Conservation (phyloP, 2,797 vertebrate genomes). For the Helicolenus hilgendorfi region DNA sequence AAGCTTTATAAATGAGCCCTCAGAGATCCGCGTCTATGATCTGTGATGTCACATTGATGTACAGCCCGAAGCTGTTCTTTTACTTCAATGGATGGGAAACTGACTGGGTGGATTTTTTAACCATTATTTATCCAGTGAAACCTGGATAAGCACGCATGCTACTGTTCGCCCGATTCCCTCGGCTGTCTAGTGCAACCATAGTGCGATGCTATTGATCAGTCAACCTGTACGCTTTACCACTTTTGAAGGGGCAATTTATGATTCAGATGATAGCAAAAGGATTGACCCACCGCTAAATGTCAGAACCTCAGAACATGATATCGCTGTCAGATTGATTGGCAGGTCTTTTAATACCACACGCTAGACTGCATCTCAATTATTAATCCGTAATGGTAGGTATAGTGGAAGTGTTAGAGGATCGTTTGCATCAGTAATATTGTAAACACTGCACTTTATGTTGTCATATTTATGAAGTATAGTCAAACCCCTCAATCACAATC, state of each 20-base stretch:
- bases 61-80: constrained; percentile 83
- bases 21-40: constrained; percentile 79
- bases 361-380: constrained; percentile 21
- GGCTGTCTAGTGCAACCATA: constrained; percentile 9
- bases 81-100: constrained; percentile 80
- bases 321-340: constrained; percentile 23
- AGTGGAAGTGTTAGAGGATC: neutral
- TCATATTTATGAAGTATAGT: neutral
- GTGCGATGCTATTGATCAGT: constrained; percentile 38
- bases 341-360: neutral
- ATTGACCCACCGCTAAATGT: constrained; percentile 37
- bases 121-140: constrained; percentile 74
- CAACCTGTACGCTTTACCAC: constrained; percentile 6
- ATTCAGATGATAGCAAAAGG: constrained; percentile 27
- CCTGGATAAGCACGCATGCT: constrained; percentile 37
- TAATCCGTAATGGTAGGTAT: neutral
- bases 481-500: neutral
- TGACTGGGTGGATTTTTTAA: constrained; percentile 75
- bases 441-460: neutral
- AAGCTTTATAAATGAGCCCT: constrained; percentile 86
- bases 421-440: neutral
- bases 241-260: constrained; percentile 12
- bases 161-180: constrained; percentile 23
- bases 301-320: constrained; percentile 10
- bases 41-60: constrained; percentile 86